Percentiles rank a stretch among this genome's conserved stretches.
phyloP scores from a whole-genome alignment of 2,888 invertebrate genomes.

The Harpagoxenus sublaevis region DNA sequence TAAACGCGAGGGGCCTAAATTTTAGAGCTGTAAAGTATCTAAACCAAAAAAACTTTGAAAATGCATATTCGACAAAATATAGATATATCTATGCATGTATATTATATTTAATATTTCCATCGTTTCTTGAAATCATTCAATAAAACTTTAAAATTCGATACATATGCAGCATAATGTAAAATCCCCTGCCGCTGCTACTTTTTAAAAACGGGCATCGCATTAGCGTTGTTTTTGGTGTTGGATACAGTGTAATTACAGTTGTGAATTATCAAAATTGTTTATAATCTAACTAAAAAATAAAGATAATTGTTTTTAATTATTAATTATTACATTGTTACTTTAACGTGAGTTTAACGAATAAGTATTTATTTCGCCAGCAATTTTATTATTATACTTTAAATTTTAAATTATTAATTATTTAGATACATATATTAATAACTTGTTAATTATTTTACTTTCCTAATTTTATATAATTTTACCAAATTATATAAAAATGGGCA shows the following conservation, averaged over 20 bases:
- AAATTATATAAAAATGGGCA: no score
- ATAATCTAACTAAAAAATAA: not conserved
- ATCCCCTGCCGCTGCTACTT: not conserved
- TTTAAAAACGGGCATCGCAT: not conserved
- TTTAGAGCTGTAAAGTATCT: not conserved
- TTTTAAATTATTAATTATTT: no score
- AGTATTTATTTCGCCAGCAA: no score
- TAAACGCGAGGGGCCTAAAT: not conserved
- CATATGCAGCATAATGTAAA: not conserved
- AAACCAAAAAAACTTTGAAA: not conserved
- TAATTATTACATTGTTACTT: not conserved
- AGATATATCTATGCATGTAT: not conserved
- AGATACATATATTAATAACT: no score
- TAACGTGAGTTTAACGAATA: not conserved
- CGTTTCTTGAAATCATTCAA: not conserved
- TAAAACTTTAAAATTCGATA: not conserved
- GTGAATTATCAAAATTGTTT: not conserved
- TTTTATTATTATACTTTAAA: no score
- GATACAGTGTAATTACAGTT: conserved; percentile 2
- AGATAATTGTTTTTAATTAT: not conserved
- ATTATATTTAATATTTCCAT: not conserved
- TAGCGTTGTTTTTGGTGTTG: not conserved
- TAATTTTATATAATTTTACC: no score
- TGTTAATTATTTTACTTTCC: no score
- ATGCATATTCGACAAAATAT: not conserved